Evolutionary conservation across 2,888 invertebrate species (phyloP), one percentile per base, ranked within the genome.

Genomic region (Aphidoletes aphidimyza): DNA sequence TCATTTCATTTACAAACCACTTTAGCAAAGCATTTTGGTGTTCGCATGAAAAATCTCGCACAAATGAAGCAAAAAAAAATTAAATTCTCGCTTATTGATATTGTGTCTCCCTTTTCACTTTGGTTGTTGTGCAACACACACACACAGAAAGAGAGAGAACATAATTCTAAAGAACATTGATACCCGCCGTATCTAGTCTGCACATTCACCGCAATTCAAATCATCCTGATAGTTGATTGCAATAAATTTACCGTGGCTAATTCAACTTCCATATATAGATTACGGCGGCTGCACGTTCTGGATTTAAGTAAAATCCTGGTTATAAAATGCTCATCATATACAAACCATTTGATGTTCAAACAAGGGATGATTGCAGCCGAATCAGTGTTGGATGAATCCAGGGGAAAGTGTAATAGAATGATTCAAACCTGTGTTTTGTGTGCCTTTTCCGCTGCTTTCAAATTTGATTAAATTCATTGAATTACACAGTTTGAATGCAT

Each of bases 381-480:
- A n/a, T n/a, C n/a, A n/a, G n/a, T n/a, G n/a, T n/a, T n/a, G n/a
- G n/a, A n/a, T n/a, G n/a, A n/a, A n/a, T n/a, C n/a, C n/a, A n/a
- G n/a, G n/a, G n/a, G n/a, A n/a, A n/a, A n/a, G n/a, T n/a, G n/a
- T n/a, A n/a, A n/a, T n/a, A n/a, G n/a, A n/a, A n/a, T n/a, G n/a
- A n/a, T n/a, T n/a, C n/a, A n/a, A n/a, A n/a, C n/a, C n/a, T n/a
- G n/a, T n/a, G n/a, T n/a, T n/a, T n/a, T n/a, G n/a, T n/a, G n/a
- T n/a, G n/a, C n/a, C n/a, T n/a, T n/a, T n/a, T n/a, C n/a, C n/a
- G 14, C 54, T 54, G 54, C 54, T n/a, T 54, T 47, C 22, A 22
- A 54, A 54, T 22, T 54, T 54, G 54, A 54, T 54, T 54, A 54
- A 54, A 54, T 22, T 54, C 54, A 54, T 54, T 54, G 54, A 54